Base-by-base conservation (phyloP, 2,797 vertebrate genomes). In the Mus minutoides region DNA sequence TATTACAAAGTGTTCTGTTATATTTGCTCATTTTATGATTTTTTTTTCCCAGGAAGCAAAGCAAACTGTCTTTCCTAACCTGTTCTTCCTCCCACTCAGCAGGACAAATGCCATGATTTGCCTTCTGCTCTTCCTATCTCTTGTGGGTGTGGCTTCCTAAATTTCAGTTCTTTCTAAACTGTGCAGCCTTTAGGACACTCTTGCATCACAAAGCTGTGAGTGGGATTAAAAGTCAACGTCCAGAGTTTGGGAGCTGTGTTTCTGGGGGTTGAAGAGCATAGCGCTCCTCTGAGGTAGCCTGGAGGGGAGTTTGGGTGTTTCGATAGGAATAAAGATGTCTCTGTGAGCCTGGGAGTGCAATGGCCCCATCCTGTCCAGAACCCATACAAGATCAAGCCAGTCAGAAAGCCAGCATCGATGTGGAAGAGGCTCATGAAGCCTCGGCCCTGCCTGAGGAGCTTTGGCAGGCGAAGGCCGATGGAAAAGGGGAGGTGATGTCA, bases 271-370 rank as follows among this genome's bases (percentile, higher is more conserved):
- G 56, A 26, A 46, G 16, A 82, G 21, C 0, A 3, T 10, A 49
- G 40, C 31, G 12, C 29, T 26, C 13, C 19, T 58, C n/a, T 9
- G 11, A 43, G 37, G 56, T 0, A 9, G 1, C 2, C 19, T 13
- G 17, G 1, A 4, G 3, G 4, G 29, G 0, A 2, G 49, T 1
- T 34, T 73, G 52, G 4, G 52, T 71, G 7, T 43, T 71, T 92
- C 40, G 7, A 17, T 14, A 49, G 69, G 78, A 75, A 43, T 52
- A 37, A 54, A 71, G 34, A 71, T 29, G 22, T 17, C 8, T 14
- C 2, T 6, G 2, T 71, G 64, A 86, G 34, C 26, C 4, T 3
- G 7, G 26, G 64, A 71, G 34, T 52, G 14, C 2, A 86, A 86
- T 3, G 21, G 6, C 22, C 7, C 64, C n/a, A n/a, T n/a, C 34